Base-by-base conservation (phyloP, 2,888 invertebrate species). In the Agrotis exclamationis region DNA sequence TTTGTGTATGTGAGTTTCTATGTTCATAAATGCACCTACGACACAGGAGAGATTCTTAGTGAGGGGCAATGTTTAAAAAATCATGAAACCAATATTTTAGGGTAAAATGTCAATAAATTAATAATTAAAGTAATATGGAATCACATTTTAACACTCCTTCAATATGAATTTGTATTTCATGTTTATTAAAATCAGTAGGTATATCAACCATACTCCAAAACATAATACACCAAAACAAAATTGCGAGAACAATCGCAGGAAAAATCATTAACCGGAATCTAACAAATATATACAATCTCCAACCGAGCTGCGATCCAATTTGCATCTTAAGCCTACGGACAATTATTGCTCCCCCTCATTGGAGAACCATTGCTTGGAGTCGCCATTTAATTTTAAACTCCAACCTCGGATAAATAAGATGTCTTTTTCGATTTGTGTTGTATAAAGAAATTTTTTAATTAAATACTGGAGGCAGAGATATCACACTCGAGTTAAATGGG, bases 281-380 rank as follows among this genome's bases (percentile, higher is more conserved):
- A 62, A 74, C 71, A 82, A 71, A 78, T 75, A 73, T 76, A 79
- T 80, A 79, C 82, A 84, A 84, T 79, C 82, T 78, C 72, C 73
- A 50, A 75, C 63, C 67, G 60, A 76, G 77, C 78, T 80, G 74
- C 81, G 80, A 80, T 83, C 82, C 84, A 83, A 87, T 85, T 87
- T 77, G 79, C 81, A 86, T 86, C 74, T 79, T 84, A 39, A 80
- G 85, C 88, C 86, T 87, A 87, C 85, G 83, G 83, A 82, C 83
- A 79, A 87, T 88, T 86, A 91, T 90, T 88, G 87, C 87, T 89
- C 87, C 86, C 68, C 57, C 76, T 80, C 87, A 90, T 88, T 88
- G 89, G 86, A 86, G 92, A 91, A 87, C 88, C 87, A 89, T 91
- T n/a, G n/a, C n/a, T n/a, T 88, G 86, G 79, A 79, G 83, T 82